Evolutionary conservation across 2,797 vertebrate genomes (phyloP).

Genomic region (Leptoclinus maculatus): DNA sequence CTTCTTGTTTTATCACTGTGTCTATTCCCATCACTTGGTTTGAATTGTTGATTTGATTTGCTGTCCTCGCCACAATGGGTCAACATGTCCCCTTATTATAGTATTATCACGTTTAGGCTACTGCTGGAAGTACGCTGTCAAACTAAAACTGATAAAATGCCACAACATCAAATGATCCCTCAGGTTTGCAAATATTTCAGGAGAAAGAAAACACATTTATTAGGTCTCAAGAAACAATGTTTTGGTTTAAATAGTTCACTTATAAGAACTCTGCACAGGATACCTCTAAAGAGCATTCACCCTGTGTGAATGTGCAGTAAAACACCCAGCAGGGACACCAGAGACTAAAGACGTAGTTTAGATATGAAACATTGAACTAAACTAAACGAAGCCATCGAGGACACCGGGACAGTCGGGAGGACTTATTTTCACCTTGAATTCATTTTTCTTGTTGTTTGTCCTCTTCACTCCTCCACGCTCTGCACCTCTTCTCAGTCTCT

Average conservation of each 20-base stretch:
- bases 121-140: background rate
- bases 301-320: no score
- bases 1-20: background rate
- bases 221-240: background rate
- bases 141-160: background rate
- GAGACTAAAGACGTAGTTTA: background rate
- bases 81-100: background rate
- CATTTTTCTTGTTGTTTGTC: constrained; percentile 22
- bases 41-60: background rate
- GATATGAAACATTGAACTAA: background rate
- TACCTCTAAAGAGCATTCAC: background rate
- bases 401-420: background rate
- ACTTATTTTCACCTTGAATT: constrained; percentile 3
- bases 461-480: background rate
- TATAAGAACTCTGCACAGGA: no score
- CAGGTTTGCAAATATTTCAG: background rate
- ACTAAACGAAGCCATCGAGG: background rate
- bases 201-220: background rate
- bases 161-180: background rate
- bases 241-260: no score
- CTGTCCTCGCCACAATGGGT: background rate
- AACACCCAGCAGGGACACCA: no score
- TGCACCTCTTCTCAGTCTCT: background rate
- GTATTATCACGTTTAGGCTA: background rate
- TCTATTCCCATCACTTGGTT: background rate